Evolutionary conservation across 2,113 vertebrate species (phyloP).

Genomic region (Ramphastos sulfuratus): DNA sequence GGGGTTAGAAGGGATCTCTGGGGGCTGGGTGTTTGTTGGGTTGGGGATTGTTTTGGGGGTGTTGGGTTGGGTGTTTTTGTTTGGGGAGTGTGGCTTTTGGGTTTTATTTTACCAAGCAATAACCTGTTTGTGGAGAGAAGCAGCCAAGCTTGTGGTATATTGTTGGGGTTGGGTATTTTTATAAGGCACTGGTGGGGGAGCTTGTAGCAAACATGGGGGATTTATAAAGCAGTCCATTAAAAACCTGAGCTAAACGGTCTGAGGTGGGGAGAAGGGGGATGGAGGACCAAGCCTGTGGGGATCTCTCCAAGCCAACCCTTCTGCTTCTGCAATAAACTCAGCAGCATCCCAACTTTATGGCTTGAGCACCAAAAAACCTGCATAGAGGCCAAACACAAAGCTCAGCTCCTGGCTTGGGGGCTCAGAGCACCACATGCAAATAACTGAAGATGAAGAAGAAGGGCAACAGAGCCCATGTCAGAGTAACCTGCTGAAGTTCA

Average conservation of each 20-base stretch:
- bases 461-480: no score
- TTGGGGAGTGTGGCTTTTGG: no score
- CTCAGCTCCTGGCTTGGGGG: no score
- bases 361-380: background rate
- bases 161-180: conserved; percentile 20
- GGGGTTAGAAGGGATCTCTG: no score
- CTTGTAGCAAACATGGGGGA: background rate
- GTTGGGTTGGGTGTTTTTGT: no score
- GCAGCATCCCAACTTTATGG: background rate
- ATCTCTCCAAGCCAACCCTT: background rate
- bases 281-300: background rate
- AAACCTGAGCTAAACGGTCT: background rate
- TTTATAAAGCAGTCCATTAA: conserved; percentile 62
- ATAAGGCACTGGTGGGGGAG: background rate
- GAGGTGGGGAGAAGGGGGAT: no score
- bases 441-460: no score
- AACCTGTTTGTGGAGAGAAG: conserved; percentile 5
- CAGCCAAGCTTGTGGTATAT: background rate
- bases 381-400: background rate
- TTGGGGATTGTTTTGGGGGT: no score
- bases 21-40: no score
- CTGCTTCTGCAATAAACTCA: conserved; percentile 9
- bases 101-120: conserved; percentile 41
- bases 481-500: no score
- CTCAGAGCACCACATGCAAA: no score